These are phyloP conservation scores for Anser cygnoides DNA, from an alignment of 2,113 vertebrate species.

Conservation along the genomic window DNA sequence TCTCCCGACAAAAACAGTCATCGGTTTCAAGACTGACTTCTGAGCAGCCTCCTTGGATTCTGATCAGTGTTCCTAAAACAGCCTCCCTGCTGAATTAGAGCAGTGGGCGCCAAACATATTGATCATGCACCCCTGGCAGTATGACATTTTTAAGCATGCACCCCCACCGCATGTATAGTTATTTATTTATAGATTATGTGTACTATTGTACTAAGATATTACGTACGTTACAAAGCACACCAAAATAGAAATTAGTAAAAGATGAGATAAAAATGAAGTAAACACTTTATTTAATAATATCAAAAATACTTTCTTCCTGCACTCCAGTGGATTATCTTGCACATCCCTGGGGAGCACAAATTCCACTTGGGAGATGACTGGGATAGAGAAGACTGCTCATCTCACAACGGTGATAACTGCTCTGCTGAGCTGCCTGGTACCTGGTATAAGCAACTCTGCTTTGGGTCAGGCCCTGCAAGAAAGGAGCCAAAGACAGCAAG, in stretches of 20 bases:
- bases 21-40: neutral
- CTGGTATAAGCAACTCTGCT: neutral
- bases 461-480: neutral
- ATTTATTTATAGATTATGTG: neutral
- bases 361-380: neutral
- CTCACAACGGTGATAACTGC: neutral
- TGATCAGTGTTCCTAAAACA: neutral
- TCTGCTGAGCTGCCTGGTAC: neutral
- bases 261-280: neutral
- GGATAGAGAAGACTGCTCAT: neutral
- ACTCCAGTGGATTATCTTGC: neutral
- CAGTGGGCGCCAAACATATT: neutral
- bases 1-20: neutral
- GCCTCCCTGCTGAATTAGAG: neutral
- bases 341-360: accelerated
- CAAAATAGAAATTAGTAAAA: neutral
- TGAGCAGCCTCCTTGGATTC: neutral
- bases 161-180: neutral
- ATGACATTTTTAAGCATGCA: neutral
- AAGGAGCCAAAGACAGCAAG: neutral
- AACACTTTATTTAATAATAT: neutral
- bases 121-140: accelerated
- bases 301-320: neutral
- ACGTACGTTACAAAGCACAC: neutral
- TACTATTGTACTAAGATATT: neutral